phyloP scores from a whole-genome alignment of 2,797 vertebrate species.

The Pygocentrus nattereri region DNA sequence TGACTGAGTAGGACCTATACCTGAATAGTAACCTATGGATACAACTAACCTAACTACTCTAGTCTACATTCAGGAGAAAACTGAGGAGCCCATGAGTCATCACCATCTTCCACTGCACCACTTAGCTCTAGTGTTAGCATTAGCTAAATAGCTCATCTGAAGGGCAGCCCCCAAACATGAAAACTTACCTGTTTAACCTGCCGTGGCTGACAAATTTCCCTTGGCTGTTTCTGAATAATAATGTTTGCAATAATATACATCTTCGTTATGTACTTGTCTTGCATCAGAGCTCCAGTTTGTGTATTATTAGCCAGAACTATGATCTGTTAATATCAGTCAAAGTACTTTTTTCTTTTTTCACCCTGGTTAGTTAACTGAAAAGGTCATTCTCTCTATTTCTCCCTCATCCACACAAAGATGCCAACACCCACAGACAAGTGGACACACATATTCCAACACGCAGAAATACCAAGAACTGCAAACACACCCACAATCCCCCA shows the following conservation, averaged over 20 bases:
- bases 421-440: constrained; percentile 20
- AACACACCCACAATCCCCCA: constrained; percentile 1
- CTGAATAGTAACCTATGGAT: too few species aligned
- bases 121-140: too few species aligned
- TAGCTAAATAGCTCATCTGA: too few species aligned
- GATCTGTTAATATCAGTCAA: background rate
- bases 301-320: background rate
- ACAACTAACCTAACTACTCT: too few species aligned
- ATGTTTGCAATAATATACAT: background rate
- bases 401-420: constrained; percentile 2
- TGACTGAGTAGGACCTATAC: too few species aligned
- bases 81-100: too few species aligned
- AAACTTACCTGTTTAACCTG: too few species aligned
- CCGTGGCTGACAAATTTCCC: background rate
- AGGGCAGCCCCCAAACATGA: too few species aligned
- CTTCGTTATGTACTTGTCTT: background rate
- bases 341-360: too few species aligned
- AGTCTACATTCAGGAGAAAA: too few species aligned
- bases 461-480: constrained; percentile 20
- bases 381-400: constrained; percentile 10
- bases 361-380: background rate
- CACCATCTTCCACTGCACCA: too few species aligned
- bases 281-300: background rate
- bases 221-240: background rate
- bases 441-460: background rate